Base-by-base conservation (phyloP, 2,888 invertebrate species). In the Habrosyne pyritoides region DNA sequence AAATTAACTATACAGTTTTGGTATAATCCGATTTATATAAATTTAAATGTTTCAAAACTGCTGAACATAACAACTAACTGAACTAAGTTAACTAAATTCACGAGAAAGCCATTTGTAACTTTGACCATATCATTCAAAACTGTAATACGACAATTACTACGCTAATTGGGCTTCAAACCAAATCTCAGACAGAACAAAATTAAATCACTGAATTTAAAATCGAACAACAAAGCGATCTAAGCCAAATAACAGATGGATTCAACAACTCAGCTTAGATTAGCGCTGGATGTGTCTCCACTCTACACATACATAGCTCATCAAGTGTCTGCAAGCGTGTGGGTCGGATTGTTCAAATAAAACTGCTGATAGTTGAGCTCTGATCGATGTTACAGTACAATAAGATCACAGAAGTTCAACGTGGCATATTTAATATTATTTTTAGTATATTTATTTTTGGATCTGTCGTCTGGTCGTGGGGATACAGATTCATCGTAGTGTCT, bases 291-390 rank as follows among this genome's bases (percentile, higher is more conserved):
- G 42, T 42, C 18, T 5, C 6, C 33, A 12, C 14, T 42, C 18
- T 18, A 18, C 18, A 42, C 42, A 42, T 42, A 42, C 36, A 14
- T 42, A 42, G 8, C 18, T 42, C 42, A 42, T 42, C 42, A 42
- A 36, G 7, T n/a, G 33, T 42, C 18, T 42, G 42, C 42, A 42
- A 42, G 18, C 42, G 42, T 42, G 42, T 42, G 42, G 12, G 14
- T 42, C 42, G n/a, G 42, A 42, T 42, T 42, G 42, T 42, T 18
- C 42, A 42, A 42, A 42, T 42, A 42, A 42, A 42, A 42, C 42
- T 18, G 42, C 42, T 42, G 42, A 42, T 42, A 42, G 42, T 42
- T 42, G 42, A 18, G 42, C 42, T 42, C 18, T 42, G 42, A 42
- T 42, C 42, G 8, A n/a, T 0, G 8, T 18, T 2, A 42, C 42